phyloP scores from a whole-genome alignment of 2,797 vertebrate species.

The Simalia tracyae region DNA sequence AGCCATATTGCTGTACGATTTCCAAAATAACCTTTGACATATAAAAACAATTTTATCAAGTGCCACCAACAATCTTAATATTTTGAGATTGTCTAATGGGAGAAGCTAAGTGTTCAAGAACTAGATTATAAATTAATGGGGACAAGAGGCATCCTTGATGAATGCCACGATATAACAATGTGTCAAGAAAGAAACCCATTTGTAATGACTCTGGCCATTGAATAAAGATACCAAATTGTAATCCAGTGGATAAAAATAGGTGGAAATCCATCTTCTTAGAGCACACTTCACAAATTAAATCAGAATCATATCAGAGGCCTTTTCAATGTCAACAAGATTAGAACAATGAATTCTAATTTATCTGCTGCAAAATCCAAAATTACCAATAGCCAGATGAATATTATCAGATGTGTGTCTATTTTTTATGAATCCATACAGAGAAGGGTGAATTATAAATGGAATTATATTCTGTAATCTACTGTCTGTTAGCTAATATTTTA shows the following conservation, averaged over 20 bases:
- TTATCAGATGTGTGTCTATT: neutral
- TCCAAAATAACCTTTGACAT: neutral
- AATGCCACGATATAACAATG: neutral
- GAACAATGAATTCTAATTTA: neutral
- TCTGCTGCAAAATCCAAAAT: neutral
- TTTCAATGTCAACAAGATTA: neutral
- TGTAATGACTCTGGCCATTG: neutral
- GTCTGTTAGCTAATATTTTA: neutral
- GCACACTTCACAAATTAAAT: neutral
- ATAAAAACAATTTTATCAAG: neutral
- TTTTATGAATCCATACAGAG: too few relatives aligned
- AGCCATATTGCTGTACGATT: neutral
- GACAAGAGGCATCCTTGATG: neutral
- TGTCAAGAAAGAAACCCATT: neutral
- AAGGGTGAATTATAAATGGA: too few relatives aligned
- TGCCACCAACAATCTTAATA: neutral
- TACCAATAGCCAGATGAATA: neutral
- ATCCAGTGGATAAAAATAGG: neutral
- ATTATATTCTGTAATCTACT: too few relatives aligned
- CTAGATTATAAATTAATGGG: neutral
- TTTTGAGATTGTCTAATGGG: neutral
- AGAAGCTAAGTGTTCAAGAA: neutral
- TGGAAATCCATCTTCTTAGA: neutral
- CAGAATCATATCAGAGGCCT: neutral
- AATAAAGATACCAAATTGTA: neutral